Percentiles rank a stretch among this genome's conserved stretches.
phyloP scores from a whole-genome alignment of 37 sponge, comb jelly and placozoan species.

The Axinella damicornis region DNA sequence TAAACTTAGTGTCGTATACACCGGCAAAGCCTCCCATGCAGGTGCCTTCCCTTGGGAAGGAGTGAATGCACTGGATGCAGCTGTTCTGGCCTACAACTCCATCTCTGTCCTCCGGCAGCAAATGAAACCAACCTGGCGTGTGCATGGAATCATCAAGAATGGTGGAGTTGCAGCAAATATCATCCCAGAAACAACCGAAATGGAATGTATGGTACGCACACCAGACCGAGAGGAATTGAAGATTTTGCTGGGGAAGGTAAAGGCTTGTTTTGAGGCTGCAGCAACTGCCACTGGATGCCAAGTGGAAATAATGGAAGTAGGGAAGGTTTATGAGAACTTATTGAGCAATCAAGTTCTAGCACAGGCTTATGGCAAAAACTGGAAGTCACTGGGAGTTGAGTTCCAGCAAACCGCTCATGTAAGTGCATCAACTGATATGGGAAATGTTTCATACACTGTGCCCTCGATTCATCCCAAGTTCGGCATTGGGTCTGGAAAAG shows the following conservation, averaged over 20 bases:
- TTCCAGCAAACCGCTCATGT: not conserved
- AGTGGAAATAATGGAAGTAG: constrained; percentile 43
- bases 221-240: constrained; percentile 63
- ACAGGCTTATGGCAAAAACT: constrained; percentile 53
- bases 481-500: constrained; percentile 64
- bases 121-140: constrained; percentile 87
- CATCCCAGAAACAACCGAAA: constrained; percentile 67
- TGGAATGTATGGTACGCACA: constrained; percentile 70
- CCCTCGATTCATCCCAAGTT: constrained; percentile 90
- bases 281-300: constrained; percentile 82
- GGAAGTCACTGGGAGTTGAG: constrained; percentile 18
- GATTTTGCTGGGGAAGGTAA: constrained; percentile 47
- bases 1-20: constrained; percentile 34
- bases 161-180: constrained; percentile 90
- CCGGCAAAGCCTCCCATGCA: constrained; percentile 86
- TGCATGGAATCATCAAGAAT: constrained; percentile 85
- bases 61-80: constrained; percentile 95
- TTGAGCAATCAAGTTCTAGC: constrained; percentile 56
- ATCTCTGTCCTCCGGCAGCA: constrained; percentile 90
- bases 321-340: constrained; percentile 50
- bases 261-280: constrained; percentile 69
- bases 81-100: constrained; percentile 87
- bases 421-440: constrained; percentile 92
- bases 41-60: constrained; percentile 90
- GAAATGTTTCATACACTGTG: constrained; percentile 83